Evolutionary conservation across 2,797 vertebrate genomes (phyloP).

Genomic region (Sebastiscus tertius): DNA sequence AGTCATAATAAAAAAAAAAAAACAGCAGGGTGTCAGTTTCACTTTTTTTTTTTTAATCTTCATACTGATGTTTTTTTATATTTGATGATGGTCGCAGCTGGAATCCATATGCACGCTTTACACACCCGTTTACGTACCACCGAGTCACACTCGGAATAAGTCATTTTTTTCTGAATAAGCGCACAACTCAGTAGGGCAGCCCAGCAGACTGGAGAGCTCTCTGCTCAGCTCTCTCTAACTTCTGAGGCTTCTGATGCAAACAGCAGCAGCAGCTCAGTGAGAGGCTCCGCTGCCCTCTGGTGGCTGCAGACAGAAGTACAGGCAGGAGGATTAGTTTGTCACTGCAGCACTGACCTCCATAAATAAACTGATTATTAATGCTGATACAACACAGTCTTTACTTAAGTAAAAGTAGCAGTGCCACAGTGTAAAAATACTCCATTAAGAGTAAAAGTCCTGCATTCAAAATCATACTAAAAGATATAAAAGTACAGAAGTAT

Average conservation of each 20-base stretch:
- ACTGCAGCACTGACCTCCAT: constrained; percentile 1
- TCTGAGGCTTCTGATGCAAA: neutral
- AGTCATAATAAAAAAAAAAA: neutral
- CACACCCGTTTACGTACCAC: neutral
- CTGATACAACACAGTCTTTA: neutral
- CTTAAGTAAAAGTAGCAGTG: no score
- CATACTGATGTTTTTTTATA: neutral
- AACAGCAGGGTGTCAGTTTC: neutral
- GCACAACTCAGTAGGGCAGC: constrained; percentile 20
- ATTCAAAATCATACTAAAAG: neutral
- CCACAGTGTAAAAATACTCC: neutral
- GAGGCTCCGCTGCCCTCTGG: constrained; percentile 59
- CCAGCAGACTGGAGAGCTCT: neutral
- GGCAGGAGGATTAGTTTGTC: neutral
- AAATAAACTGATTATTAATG: neutral
- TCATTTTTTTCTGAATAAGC: constrained; percentile 32
- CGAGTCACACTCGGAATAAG: constrained; percentile 26
- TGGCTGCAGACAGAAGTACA: neutral
- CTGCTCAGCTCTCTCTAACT: neutral
- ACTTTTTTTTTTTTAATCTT: neutral
- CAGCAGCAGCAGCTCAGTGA: neutral
- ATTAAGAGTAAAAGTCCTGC: neutral
- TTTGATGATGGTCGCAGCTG: constrained; percentile 8
- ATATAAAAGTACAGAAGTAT: neutral
- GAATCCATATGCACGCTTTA: constrained; percentile 5